Conservation (phyloP, 1,140 invertebrate species). For the Octopus sinensis region DNA sequence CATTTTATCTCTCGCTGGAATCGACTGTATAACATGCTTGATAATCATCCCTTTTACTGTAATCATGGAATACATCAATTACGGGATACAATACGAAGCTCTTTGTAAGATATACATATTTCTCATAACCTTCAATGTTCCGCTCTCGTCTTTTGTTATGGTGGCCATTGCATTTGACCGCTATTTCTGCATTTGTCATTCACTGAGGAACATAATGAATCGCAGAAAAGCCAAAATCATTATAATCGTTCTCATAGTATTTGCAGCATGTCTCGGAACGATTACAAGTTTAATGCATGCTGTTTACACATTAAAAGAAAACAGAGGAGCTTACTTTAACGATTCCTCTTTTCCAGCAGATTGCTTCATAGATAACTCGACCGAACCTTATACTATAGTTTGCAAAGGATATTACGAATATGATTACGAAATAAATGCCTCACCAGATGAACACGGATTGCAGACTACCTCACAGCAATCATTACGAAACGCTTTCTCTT, state of each 20-base stretch:
- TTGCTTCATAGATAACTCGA: not conserved
- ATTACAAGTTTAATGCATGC: constrained; percentile 45
- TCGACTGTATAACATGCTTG: constrained; percentile 50
- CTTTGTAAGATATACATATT: constrained; percentile 54
- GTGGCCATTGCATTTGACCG: constrained; percentile 54
- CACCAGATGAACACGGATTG: too few relatives aligned
- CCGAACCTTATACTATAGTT: not conserved
- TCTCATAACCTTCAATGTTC: constrained; percentile 51
- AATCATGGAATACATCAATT: constrained; percentile 39
- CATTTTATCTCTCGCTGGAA: constrained; percentile 51
- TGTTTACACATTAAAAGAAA: constrained; percentile 32
- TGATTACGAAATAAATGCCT: not conserved
- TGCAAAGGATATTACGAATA: not conserved
- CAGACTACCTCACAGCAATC: too few relatives aligned
- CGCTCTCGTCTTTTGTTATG: constrained; percentile 54
- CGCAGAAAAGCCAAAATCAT: constrained; percentile 45
- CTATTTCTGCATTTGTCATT: constrained; percentile 56
- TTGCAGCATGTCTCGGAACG: constrained; percentile 44
- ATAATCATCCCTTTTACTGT: constrained; percentile 52
- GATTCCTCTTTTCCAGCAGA: not conserved
- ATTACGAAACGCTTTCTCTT: too few relatives aligned
- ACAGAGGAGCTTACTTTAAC: not conserved
- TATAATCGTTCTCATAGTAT: constrained; percentile 36
- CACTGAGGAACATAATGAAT: constrained; percentile 49
- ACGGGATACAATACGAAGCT: constrained; percentile 40